phyloP scores from a whole-genome alignment of 2,888 invertebrate genomes.

The Andrena chrysosceles region DNA sequence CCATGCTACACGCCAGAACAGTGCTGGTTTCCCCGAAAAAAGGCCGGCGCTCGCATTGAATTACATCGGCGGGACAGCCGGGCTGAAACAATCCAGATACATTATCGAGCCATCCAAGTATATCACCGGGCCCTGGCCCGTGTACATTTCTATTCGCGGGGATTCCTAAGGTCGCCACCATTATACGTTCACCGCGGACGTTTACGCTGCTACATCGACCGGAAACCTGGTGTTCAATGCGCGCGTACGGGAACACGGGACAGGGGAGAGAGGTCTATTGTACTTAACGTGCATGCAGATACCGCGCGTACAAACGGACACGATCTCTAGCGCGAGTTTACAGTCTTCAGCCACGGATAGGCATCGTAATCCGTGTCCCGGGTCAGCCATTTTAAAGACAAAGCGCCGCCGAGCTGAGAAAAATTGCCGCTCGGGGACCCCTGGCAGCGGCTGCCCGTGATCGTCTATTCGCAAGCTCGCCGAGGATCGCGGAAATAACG shows the following conservation, averaged over 20 bases:
- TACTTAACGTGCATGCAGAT: constrained; percentile 59
- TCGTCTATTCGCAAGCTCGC: constrained; percentile 39
- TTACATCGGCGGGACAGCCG: constrained; percentile 44
- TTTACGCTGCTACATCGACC: constrained; percentile 44
- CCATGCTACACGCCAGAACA: constrained; percentile 32
- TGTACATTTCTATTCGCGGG: constrained; percentile 48
- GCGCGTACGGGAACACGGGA: constrained; percentile 25
- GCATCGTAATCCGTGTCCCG: constrained; percentile 70
- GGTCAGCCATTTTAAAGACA: constrained; percentile 66
- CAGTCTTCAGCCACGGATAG: constrained; percentile 46
- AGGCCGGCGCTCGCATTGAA: constrained; percentile 34
- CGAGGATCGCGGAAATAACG: constrained; percentile 60
- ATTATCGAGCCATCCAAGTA: constrained; percentile 56
- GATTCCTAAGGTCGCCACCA: constrained; percentile 53
- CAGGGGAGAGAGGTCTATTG: constrained; percentile 48
- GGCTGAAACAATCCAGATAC: constrained; percentile 53
- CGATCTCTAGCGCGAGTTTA: constrained; percentile 71
- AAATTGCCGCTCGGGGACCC: constrained; percentile 57
- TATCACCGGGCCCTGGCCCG: constrained; percentile 49
- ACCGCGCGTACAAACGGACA: constrained; percentile 54
- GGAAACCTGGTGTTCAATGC: constrained; percentile 63
- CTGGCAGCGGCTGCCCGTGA: constrained; percentile 65
- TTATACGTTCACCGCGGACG: constrained; percentile 53
- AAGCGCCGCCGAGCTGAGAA: constrained; percentile 50
- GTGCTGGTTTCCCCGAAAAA: constrained; percentile 50